Conservation (phyloP, 2,113 vertebrate species). For the Aldabrachelys gigantea region DNA sequence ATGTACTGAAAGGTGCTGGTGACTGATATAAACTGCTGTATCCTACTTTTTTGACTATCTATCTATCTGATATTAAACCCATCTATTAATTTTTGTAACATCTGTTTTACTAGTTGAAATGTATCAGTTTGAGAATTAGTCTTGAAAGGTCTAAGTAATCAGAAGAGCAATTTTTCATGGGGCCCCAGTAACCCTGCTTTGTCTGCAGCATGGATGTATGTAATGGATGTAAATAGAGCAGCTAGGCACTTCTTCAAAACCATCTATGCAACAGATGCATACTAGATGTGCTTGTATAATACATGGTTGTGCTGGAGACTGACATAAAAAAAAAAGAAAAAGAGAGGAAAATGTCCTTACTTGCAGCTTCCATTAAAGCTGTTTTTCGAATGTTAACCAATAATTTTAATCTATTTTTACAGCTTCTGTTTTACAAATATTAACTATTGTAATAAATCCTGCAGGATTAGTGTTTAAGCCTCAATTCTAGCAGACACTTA, state of each 20-base stretch:
- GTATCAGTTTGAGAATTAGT: background rate
- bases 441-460: background rate
- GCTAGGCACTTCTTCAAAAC: background rate
- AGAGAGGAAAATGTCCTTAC: background rate
- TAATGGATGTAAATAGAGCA: background rate
- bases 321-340: background rate
- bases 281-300: background rate
- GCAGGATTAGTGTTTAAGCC: background rate
- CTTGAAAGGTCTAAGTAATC: fast-evolving
- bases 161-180: background rate
- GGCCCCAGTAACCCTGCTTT: background rate
- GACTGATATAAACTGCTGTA: background rate
- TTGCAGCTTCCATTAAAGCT: background rate
- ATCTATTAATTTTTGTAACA: background rate
- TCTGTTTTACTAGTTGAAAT: background rate
- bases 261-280: constrained; percentile 6
- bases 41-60: background rate
- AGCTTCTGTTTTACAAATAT: background rate
- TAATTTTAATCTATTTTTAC: background rate
- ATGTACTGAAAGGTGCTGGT: background rate
- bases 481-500: background rate
- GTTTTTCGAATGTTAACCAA: background rate
- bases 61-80: background rate
- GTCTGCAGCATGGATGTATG: background rate
- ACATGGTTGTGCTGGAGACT: background rate